Evolutionary conservation across 2,888 invertebrate species (phyloP).

Genomic region (Drosophila anomalipes): DNA sequence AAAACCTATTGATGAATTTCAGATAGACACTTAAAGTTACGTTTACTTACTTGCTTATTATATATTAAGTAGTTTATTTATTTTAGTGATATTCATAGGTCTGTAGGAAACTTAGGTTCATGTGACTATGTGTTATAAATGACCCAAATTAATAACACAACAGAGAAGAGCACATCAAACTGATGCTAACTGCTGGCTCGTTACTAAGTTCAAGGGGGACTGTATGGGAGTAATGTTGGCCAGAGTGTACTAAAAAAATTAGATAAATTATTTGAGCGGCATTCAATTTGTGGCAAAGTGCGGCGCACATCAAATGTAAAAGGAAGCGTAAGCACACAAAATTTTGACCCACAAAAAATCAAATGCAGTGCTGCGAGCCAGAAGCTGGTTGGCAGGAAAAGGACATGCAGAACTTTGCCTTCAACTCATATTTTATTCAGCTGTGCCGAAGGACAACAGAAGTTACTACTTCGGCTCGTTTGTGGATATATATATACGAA

Average conservation of each 20-base stretch:
- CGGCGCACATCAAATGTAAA: conserved; percentile 62
- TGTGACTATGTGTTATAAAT: background rate
- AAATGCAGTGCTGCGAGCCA: conserved; percentile 36
- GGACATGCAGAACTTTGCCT: conserved; percentile 58
- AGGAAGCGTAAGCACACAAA: conserved; percentile 57
- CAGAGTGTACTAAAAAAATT: conserved; percentile 40
- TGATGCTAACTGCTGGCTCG: conserved; percentile 37
- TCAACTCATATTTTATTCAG: conserved; percentile 69
- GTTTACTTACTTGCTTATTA: no score
- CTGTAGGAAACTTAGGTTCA: background rate
- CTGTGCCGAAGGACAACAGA: conserved; percentile 54
- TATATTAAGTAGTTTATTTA: no score
- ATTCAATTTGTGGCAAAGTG: conserved; percentile 64
- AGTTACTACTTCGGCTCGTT: conserved; percentile 25
- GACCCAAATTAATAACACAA: background rate
- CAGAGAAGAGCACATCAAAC: conserved; percentile 12
- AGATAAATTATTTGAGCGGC: conserved; percentile 70
- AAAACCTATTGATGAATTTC: no score
- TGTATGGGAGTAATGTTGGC: background rate
- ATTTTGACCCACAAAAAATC: conserved; percentile 30
- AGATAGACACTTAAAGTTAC: no score
- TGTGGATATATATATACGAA: conserved; percentile 26
- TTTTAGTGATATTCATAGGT: background rate
- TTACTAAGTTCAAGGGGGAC: conserved; percentile 18
- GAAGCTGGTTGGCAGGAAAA: conserved; percentile 40